Evolutionary conservation across 2,888 invertebrate species (phyloP).

Genomic region (Amphimallon solstitiale): DNA sequence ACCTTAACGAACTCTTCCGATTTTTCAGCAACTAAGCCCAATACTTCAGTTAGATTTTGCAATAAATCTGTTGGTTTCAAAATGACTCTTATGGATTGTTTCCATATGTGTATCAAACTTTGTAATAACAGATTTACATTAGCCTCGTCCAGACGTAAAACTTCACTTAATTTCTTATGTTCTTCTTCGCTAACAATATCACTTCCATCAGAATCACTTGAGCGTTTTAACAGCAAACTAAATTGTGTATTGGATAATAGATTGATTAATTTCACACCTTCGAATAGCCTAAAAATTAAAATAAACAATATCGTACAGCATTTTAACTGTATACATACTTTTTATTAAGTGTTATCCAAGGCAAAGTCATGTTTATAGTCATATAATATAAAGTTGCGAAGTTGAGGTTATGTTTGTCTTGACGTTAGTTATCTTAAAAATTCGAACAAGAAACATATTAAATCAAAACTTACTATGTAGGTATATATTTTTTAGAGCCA

Average conservation of each 20-base stretch:
- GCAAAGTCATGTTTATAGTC: slow-evolving; percentile 36
- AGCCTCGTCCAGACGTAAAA: slow-evolving; percentile 47
- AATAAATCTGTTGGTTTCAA: slow-evolving; percentile 67
- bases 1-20: slow-evolving; percentile 66
- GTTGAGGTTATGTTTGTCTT: too few species aligned
- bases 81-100: slow-evolving; percentile 65
- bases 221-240: slow-evolving; percentile 50
- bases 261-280: slow-evolving; percentile 55
- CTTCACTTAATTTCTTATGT: slow-evolving; percentile 48
- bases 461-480: neutral
- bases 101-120: slow-evolving; percentile 61
- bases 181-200: slow-evolving; percentile 52
- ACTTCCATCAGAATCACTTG: slow-evolving; percentile 47
- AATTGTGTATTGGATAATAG: slow-evolving; percentile 52
- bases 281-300: slow-evolving; percentile 51
- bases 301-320: slow-evolving; percentile 1
- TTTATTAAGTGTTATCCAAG: slow-evolving; percentile 50
- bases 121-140: slow-evolving; percentile 46
- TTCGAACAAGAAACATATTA: neutral
- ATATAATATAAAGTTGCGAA: too few species aligned
- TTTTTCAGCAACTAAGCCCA: slow-evolving; percentile 65
- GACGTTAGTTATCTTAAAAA: too few species aligned
- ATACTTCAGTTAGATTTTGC: slow-evolving; percentile 64
- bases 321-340: slow-evolving; percentile 43
- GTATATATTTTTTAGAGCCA: neutral